These are phyloP conservation scores for Micromys minutus DNA, from an alignment of 2,113 vertebrate genomes.

Conservation along the genomic window DNA sequence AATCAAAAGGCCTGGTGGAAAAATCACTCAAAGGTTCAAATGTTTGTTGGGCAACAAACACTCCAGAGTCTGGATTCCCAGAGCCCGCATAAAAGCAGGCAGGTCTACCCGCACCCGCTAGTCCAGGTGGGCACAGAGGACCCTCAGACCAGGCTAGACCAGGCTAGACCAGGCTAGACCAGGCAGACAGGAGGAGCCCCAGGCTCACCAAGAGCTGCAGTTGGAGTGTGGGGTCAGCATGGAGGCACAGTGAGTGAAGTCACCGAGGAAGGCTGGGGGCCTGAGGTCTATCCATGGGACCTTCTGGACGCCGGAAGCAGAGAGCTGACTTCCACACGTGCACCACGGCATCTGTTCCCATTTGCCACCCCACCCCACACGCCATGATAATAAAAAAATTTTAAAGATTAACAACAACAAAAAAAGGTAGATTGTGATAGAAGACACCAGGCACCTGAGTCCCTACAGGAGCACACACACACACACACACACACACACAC, in stretches of 20 bases:
- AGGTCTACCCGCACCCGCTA: not conserved
- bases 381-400: not conserved
- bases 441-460: not conserved
- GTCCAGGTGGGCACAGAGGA: not conserved
- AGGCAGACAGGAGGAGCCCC: not conserved
- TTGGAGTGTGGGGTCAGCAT: not conserved
- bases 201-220: not conserved
- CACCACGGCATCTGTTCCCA: not conserved
- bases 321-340: not conserved
- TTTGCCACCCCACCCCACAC: not conserved
- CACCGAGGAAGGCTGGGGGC: no score
- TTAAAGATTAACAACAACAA: not conserved
- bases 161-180: no score
- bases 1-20: not conserved
- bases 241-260: not conserved
- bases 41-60: not conserved
- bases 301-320: not conserved
- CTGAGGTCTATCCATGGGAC: not conserved
- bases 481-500: not conserved
- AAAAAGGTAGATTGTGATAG: not conserved
- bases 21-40: not conserved
- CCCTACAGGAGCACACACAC: not conserved
- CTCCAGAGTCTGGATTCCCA: not conserved
- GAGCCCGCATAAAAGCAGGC: not conserved
- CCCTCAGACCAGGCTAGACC: not conserved